Evolutionary conservation across 2,113 vertebrate genomes (phyloP).

Genomic region (Sander vitreus): DNA sequence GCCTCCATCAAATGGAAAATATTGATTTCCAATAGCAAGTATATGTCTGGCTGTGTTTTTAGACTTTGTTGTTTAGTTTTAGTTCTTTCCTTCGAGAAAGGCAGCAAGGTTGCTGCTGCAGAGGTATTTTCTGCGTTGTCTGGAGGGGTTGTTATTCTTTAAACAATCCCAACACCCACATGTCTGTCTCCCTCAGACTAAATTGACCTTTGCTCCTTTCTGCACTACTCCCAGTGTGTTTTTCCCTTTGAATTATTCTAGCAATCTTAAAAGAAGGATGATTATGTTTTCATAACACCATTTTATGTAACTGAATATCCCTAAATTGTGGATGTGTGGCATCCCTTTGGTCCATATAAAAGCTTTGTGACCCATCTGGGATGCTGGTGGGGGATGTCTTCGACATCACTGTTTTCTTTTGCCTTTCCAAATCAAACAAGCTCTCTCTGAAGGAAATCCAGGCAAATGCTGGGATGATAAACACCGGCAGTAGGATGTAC

Average conservation of each 20-base stretch:
- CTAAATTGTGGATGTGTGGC: constrained; percentile 40
- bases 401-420: constrained; percentile 74
- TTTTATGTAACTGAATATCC: constrained; percentile 36
- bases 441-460: constrained; percentile 60
- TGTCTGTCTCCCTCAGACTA: constrained; percentile 35
- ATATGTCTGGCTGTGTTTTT: constrained; percentile 53
- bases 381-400: constrained; percentile 55
- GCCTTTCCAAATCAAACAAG: constrained; percentile 81
- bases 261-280: constrained; percentile 10
- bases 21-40: constrained; percentile 71
- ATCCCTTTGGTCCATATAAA: constrained; percentile 46
- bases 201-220: constrained; percentile 52
- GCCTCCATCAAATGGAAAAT: constrained; percentile 37
- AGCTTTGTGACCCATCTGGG: constrained; percentile 73
- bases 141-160: constrained; percentile 55
- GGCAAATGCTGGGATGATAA: constrained; percentile 66
- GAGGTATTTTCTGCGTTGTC: constrained; percentile 29
- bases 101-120: constrained; percentile 28
- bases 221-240: constrained; percentile 29
- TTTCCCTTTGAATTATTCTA: constrained; percentile 18
- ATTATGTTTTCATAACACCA: constrained; percentile 30
- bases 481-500: constrained; percentile 69
- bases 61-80: constrained; percentile 55
- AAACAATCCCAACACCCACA: constrained; percentile 44
- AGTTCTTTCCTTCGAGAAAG: constrained; percentile 27